These are phyloP conservation scores for Meteorus colon DNA, from an alignment of 2,888 invertebrate species.

Conservation along the genomic window DNA sequence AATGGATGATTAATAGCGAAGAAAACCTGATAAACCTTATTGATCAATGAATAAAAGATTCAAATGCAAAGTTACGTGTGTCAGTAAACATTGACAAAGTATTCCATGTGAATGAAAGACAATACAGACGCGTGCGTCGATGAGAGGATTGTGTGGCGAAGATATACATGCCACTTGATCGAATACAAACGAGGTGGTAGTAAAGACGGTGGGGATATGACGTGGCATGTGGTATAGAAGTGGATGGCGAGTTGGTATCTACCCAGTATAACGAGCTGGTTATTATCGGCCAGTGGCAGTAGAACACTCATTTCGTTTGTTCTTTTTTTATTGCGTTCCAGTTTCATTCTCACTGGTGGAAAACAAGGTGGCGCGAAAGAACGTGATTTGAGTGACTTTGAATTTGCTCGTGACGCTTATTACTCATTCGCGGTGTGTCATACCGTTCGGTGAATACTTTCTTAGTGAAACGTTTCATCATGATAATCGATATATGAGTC, in stretches of 20 bases:
- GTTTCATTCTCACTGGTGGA: not conserved
- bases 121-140: constrained; percentile 2
- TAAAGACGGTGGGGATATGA: constrained; percentile 51
- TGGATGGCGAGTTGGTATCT: constrained; percentile 41
- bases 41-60: constrained; percentile 9
- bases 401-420: not conserved
- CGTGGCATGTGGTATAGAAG: constrained; percentile 49
- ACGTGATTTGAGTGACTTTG: not conserved
- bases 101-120: not conserved
- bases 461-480: constrained; percentile 4
- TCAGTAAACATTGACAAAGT: not conserved
- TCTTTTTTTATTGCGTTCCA: constrained; percentile 23
- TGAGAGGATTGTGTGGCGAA: constrained; percentile 34
- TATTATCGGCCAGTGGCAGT: constrained; percentile 28
- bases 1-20: not conserved
- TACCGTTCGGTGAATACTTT: not conserved
- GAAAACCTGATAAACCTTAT: not conserved
- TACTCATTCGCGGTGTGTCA: constrained; percentile 10
- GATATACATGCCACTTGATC: constrained; percentile 24
- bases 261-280: constrained; percentile 35
- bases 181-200: not conserved
- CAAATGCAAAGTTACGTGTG: constrained; percentile 14
- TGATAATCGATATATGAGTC: constrained; percentile 18
- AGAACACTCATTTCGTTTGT: constrained; percentile 46
- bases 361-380: not conserved